Conservation (phyloP, 1,140 invertebrate genomes). For the Zaprionus africanus region DNA sequence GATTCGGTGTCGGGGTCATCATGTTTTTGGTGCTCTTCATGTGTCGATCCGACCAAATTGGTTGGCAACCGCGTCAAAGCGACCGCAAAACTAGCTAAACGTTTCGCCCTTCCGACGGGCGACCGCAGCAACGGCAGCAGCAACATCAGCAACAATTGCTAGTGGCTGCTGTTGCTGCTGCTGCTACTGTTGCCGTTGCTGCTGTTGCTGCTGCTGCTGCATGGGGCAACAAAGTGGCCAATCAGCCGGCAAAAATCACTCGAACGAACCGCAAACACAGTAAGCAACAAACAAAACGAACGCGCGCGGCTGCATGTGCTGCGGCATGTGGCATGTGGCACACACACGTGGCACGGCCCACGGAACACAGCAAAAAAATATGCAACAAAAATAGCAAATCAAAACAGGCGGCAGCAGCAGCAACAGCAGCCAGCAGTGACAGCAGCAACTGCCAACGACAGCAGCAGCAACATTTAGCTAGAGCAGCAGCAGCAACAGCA, state of each 20-base stretch:
- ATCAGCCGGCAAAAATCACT: conserved; percentile 56
- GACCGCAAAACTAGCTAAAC: conserved; percentile 76
- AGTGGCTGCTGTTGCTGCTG: neutral
- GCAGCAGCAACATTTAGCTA: neutral
- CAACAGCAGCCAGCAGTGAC: neutral
- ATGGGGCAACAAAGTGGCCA: conserved; percentile 37
- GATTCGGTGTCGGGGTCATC: neutral
- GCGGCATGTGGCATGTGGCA: conserved; percentile 26
- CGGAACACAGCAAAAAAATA: conserved; percentile 19
- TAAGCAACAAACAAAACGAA: conserved; percentile 16
- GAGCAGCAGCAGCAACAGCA: neutral
- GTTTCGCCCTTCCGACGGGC: conserved; percentile 21
- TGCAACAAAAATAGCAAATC: conserved; percentile 12
- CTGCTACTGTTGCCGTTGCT: neutral
- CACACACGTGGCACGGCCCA: neutral
- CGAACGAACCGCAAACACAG: conserved; percentile 16
- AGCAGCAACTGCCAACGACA: too few relatives aligned
- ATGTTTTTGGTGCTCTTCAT: conserved; percentile 2
- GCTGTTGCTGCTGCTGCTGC: neutral
- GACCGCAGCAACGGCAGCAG: conserved; percentile 50
- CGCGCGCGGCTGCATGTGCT: conserved; percentile 15
- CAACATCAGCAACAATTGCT: conserved; percentile 24
- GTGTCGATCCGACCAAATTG: conserved; percentile 54
- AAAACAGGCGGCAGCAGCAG: conserved; percentile 5
- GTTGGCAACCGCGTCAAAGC: conserved; percentile 72